Percentiles rank a stretch among this genome's conserved stretches.
These are phyloP conservation scores for Antheraea assamensis DNA, from an alignment of 2,888 invertebrate species.

Conservation along the genomic window DNA sequence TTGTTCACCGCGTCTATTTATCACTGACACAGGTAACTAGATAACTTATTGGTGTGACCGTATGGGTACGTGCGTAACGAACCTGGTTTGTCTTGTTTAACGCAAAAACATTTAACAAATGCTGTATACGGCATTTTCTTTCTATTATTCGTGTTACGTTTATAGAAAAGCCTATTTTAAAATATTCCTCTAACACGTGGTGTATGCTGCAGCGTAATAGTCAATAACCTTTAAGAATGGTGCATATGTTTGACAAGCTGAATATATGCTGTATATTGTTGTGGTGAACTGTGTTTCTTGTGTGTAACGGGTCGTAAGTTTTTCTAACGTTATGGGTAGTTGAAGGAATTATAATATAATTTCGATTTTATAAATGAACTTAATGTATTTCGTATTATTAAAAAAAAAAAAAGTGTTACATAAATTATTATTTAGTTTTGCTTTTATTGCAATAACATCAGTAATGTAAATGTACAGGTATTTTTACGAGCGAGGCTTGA, in stretches of 20 bases:
- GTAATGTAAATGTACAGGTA: too few species aligned
- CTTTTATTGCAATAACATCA: too few species aligned
- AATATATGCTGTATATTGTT: not conserved
- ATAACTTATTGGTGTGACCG: slow-evolving; percentile 53
- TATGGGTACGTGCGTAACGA: slow-evolving; percentile 37
- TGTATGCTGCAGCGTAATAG: not conserved
- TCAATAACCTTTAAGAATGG: not conserved
- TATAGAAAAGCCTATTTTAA: not conserved
- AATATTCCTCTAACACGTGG: not conserved
- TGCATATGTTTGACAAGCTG: not conserved
- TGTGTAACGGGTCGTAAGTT: too few species aligned
- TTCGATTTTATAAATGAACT: too few species aligned
- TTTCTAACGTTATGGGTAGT: too few species aligned
- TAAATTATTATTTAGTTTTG: too few species aligned
- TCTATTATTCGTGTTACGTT: not conserved
- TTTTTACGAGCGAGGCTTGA: too few species aligned
- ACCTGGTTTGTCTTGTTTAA: slow-evolving; percentile 48
- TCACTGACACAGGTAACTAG: slow-evolving; percentile 57
- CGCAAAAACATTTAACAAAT: slow-evolving; percentile 35
- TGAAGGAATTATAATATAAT: too few species aligned
- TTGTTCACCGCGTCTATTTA: slow-evolving; percentile 51
- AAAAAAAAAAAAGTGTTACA: too few species aligned
- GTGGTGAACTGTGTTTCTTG: not conserved
- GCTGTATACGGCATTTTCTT: not conserved
- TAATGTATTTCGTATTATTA: too few species aligned